These are phyloP conservation scores for Sturnira hondurensis DNA, from an alignment of 2,113 vertebrate species.

Conservation along the genomic window DNA sequence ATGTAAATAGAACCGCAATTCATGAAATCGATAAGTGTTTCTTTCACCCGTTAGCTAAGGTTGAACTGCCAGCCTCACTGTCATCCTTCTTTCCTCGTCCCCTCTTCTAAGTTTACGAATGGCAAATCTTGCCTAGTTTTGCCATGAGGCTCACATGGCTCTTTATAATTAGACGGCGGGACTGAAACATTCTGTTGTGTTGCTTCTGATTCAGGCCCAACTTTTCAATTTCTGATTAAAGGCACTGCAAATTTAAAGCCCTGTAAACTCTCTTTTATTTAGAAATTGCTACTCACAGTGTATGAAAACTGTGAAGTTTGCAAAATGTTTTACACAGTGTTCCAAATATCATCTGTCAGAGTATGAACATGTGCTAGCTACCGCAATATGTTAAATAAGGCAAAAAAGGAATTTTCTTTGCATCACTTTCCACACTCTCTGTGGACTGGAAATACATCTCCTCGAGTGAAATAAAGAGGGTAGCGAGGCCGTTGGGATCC, in stretches of 20 bases:
- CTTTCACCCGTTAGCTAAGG: neutral
- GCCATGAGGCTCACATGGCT: slow-evolving; percentile 10
- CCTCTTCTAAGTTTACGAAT: neutral
- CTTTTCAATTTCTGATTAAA: slow-evolving; percentile 71
- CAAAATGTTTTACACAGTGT: slow-evolving; percentile 85
- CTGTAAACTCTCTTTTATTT: slow-evolving; percentile 82
- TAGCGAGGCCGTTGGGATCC: neutral
- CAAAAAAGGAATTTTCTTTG: slow-evolving; percentile 72
- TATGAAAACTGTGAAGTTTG: slow-evolving; percentile 83
- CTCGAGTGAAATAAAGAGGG: neutral
- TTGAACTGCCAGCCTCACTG: neutral
- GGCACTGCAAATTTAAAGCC: slow-evolving; percentile 75
- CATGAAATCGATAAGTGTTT: neutral
- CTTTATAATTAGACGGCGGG: slow-evolving; percentile 54
- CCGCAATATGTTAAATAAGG: slow-evolving; percentile 81
- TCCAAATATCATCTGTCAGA: slow-evolving; percentile 86
- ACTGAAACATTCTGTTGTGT: slow-evolving; percentile 43
- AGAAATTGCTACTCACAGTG: slow-evolving; percentile 80
- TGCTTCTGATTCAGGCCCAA: slow-evolving; percentile 54
- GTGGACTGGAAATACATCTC: neutral
- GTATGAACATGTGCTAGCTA: slow-evolving; percentile 82
- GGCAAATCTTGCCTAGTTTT: slow-evolving; percentile 24
- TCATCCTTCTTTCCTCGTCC: neutral
- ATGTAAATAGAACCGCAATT: slow-evolving; percentile 42
- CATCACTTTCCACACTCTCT: slow-evolving; percentile 43